Evolutionary conservation across 2,113 vertebrate genomes (phyloP), one percentile per base, ranked within the genome.

Genomic region (Poeciliopsis prolifica): DNA sequence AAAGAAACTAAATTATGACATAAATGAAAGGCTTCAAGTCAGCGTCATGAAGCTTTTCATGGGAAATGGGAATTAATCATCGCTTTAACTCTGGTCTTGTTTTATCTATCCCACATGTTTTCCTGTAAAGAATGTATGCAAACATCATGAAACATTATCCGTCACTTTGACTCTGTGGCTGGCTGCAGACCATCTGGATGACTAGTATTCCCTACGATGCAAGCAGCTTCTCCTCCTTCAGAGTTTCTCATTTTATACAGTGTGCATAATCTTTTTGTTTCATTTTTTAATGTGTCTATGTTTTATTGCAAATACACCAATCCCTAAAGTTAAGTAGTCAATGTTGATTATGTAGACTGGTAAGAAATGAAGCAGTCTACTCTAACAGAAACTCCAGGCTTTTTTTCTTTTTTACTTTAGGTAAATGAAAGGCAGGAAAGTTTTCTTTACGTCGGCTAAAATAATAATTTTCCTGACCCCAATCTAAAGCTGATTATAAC

Each of bases 111-210:
- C 58, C 54, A 68, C 82, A 78, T 84, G 63, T 89, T 70, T 58
- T 65, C 70, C 62, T 51, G 26, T 75, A 7, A 78, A 48, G 67
- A 85, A 74, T 87, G 80, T 81, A 75, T 61, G 82, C 74, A 82
- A 81, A 81, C 72, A 83, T 71, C 75, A 73, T 80, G 83, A 87
- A 72, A 77, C 64, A 62, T 66, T 40, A 82, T 83, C 79, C 75
- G 75, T 83, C 72, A 78, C 68, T 78, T 69, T 48, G 78, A 51
- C 64, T 63, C 31, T 60, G 68, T 26, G 63, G 72, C 65, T 81
- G 76, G 65, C 61, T 0, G 68, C 75, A 71, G 71, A 74, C 81
- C 81, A n/a, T 84, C 74, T 85, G 82, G 71, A 37, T 58, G 74
- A 78, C 75, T 87, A 60, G 76, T 81, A 33, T 58, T 75, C 68